These are phyloP conservation scores for Macropus fuliginosus DNA, from an alignment of 2,797 vertebrate genomes.

Conservation along the genomic window DNA sequence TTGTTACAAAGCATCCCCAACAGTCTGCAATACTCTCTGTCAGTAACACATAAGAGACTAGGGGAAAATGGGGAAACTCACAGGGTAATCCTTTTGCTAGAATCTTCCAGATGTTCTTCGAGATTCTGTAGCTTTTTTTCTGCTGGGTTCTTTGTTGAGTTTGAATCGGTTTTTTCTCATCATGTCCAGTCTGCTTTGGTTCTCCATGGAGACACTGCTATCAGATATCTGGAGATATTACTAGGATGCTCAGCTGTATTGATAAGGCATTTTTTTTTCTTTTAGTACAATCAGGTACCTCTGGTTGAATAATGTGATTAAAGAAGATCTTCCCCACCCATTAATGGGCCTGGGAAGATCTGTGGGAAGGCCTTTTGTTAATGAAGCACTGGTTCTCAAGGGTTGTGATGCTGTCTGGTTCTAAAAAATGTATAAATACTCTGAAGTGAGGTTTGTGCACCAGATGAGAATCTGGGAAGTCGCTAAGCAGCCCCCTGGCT, in stretches of 20 bases:
- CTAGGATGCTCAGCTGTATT: neutral
- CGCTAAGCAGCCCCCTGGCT: too few species aligned
- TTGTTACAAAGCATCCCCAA: neutral
- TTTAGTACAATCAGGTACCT: too few species aligned
- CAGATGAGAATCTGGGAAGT: too few species aligned
- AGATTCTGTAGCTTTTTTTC: neutral
- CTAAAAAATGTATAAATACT: too few species aligned
- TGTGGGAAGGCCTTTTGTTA: too few species aligned
- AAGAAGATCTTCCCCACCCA: too few species aligned
- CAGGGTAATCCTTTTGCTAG: neutral
- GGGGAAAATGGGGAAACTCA: neutral
- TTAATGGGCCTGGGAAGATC: too few species aligned
- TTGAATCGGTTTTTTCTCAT: neutral
- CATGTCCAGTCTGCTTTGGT: neutral
- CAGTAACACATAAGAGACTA: neutral
- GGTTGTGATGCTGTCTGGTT: too few species aligned
- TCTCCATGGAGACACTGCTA: neutral
- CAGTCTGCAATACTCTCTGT: neutral
- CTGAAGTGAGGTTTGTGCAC: too few species aligned
- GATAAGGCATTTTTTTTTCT: too few species aligned
- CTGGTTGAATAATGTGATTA: too few species aligned
- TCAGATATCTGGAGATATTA: neutral
- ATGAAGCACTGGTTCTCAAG: too few species aligned
- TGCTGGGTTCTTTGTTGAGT: neutral
- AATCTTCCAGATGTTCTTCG: neutral